Conservation (phyloP, 2,797 vertebrate species). For the Cynopterus sphinx region DNA sequence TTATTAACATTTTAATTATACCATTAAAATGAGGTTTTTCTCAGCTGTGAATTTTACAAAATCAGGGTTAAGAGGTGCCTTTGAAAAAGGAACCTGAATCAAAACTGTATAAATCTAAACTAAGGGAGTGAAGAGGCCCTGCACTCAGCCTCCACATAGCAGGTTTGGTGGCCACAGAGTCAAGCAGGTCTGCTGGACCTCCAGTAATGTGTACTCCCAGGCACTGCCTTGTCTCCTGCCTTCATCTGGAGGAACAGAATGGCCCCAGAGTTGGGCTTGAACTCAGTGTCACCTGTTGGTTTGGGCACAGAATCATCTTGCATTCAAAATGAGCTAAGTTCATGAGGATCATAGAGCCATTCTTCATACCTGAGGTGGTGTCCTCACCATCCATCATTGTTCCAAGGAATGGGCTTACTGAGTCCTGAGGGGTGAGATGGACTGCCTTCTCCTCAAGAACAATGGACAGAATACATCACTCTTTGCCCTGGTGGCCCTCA, state of each 20-base stretch:
- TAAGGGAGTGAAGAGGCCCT: rapidly evolving
- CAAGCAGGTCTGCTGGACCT: neutral
- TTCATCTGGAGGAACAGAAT: neutral
- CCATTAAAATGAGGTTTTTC: neutral
- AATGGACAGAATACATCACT: rapidly evolving
- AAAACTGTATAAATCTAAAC: neutral
- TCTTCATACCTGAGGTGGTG: neutral
- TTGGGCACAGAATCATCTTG: neutral
- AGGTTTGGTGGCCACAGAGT: too few species aligned
- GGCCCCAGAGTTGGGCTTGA: neutral
- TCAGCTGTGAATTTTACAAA: neutral
- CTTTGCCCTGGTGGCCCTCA: rapidly evolving
- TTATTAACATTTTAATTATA: neutral
- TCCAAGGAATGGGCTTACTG: neutral
- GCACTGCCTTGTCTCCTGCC: neutral
- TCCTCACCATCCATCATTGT: neutral
- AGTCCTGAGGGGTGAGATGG: neutral
- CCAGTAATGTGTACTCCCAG: neutral
- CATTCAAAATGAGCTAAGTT: neutral
- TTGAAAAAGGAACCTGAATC: neutral
- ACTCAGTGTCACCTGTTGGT: neutral
- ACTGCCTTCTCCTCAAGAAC: rapidly evolving
- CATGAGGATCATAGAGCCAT: rapidly evolving
- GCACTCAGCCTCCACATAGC: neutral
- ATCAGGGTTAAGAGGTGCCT: conserved; percentile 16